Conservation (phyloP, 2,113 vertebrate species). For the Proterorhinus semilunaris region DNA sequence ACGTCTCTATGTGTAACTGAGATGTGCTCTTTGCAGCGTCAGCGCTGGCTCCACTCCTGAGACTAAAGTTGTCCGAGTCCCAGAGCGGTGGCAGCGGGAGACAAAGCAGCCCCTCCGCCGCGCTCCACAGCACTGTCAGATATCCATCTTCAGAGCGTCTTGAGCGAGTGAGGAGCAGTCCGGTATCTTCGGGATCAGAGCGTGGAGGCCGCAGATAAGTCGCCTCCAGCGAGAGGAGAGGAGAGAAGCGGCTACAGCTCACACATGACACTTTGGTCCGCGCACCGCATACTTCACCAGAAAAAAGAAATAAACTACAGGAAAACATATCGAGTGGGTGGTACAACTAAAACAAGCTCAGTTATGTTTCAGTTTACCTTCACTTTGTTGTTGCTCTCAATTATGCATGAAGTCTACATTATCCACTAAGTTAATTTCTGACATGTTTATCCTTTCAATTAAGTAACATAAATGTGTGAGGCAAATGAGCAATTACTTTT, state of each 20-base stretch:
- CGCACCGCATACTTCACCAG: conserved; percentile 6
- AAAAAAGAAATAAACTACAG: background rate
- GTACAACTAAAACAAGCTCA: background rate
- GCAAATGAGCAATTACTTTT: too few relatives aligned
- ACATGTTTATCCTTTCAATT: too few relatives aligned
- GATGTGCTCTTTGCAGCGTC: conserved; percentile 5
- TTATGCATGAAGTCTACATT: background rate
- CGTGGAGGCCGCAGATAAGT: conserved; percentile 66
- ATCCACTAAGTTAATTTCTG: too few relatives aligned
- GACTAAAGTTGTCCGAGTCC: conserved; percentile 24
- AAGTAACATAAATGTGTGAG: too few relatives aligned
- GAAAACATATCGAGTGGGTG: background rate
- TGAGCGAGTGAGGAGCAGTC: conserved; percentile 48
- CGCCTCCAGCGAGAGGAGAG: conserved; percentile 44
- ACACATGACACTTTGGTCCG: conserved; percentile 21
- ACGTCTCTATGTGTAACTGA: conserved; percentile 32
- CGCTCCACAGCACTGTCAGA: conserved; percentile 32
- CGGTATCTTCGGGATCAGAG: conserved; percentile 63
- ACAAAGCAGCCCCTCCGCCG: conserved; percentile 23
- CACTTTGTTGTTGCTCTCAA: background rate
- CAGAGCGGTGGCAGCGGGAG: conserved; percentile 34
- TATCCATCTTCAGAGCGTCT: conserved; percentile 65
- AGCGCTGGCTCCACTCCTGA: conserved; percentile 3
- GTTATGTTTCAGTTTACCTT: background rate
- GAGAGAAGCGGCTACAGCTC: conserved; percentile 17